A percentile compares a stretch with the other conserved stretches of the same genome.
These are phyloP conservation scores for Tiaroga cobitis DNA, from an alignment of 2,797 vertebrate species.

Conservation along the genomic window DNA sequence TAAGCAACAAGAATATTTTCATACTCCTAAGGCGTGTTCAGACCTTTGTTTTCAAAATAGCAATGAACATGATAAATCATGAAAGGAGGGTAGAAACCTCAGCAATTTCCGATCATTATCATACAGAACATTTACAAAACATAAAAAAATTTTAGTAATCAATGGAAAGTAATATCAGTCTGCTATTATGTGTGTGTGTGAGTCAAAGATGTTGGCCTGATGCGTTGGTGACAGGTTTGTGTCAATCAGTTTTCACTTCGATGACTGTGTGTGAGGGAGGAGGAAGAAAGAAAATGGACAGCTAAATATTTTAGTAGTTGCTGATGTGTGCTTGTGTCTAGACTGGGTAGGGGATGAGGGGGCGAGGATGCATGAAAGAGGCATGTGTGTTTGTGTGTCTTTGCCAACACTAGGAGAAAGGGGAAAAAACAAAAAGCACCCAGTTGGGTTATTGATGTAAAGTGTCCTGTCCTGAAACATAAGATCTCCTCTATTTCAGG, in stretches of 20 bases:
- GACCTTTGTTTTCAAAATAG: too few relatives aligned
- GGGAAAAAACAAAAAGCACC: slow-evolving; percentile 14
- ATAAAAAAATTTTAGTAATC: neutral
- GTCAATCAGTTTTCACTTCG: neutral
- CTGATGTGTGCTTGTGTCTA: slow-evolving; percentile 70
- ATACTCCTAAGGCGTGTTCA: too few relatives aligned
- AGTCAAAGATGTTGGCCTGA: neutral
- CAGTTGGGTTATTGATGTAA: slow-evolving; percentile 45
- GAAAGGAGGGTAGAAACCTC: too few relatives aligned
- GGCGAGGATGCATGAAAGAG: slow-evolving; percentile 16
- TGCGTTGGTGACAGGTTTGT: neutral
- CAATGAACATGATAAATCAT: too few relatives aligned
- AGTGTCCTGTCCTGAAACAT: slow-evolving; percentile 47
- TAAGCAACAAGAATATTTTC: too few relatives aligned
- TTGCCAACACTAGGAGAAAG: neutral
- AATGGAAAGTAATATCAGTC: neutral
- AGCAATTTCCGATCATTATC: neutral
- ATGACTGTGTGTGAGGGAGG: slow-evolving; percentile 32
- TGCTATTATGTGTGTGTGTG: neutral
- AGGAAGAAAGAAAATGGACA: slow-evolving; percentile 66
- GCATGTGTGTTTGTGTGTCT: slow-evolving; percentile 13
- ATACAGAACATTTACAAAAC: neutral
- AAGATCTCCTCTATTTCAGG: slow-evolving; percentile 40
- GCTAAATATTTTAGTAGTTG: slow-evolving; percentile 77
- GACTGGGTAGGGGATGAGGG: slow-evolving; percentile 29